These are phyloP conservation scores for Prostheceraeus crozeri DNA, from an alignment of 2,888 invertebrate genomes.

Conservation along the genomic window DNA sequence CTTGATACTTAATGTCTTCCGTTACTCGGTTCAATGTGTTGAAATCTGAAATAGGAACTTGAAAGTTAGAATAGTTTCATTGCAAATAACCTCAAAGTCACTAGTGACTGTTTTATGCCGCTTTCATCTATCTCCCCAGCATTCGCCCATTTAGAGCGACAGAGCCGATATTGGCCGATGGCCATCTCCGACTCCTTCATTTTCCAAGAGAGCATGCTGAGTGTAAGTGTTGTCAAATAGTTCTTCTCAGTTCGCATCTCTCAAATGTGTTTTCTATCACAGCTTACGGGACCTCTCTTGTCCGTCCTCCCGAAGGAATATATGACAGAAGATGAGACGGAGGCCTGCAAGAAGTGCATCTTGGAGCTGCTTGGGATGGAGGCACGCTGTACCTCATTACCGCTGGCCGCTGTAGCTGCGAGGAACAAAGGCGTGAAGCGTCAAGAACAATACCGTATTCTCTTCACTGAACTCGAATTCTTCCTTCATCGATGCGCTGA, in stretches of 20 bases:
- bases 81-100: too few relatives aligned
- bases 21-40: too few relatives aligned
- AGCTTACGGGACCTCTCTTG: conserved; percentile 60
- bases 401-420: conserved; percentile 60
- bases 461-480: conserved; percentile 81
- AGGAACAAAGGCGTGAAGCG: conserved; percentile 58
- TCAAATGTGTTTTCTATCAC: not conserved
- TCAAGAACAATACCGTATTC: conserved; percentile 80
- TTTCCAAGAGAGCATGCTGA: conserved; percentile 66
- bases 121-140: conserved; percentile 55
- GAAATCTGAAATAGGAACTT: too few relatives aligned
- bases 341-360: conserved; percentile 76
- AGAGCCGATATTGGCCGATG: conserved; percentile 70
- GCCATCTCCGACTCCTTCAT: conserved; percentile 79
- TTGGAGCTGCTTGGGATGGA: conserved; percentile 73
- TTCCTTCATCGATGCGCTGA: conserved; percentile 68
- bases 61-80: too few relatives aligned
- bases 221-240: conserved; percentile 10
- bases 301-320: conserved; percentile 75
- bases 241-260: not conserved
- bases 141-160: conserved; percentile 66
- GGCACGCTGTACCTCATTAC: conserved; percentile 72
- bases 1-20: too few relatives aligned
- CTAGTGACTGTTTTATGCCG: too few relatives aligned
- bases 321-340: conserved; percentile 74